Base-by-base conservation (phyloP, 1,140 invertebrate genomes). In the Scylla paramamosain region DNA sequence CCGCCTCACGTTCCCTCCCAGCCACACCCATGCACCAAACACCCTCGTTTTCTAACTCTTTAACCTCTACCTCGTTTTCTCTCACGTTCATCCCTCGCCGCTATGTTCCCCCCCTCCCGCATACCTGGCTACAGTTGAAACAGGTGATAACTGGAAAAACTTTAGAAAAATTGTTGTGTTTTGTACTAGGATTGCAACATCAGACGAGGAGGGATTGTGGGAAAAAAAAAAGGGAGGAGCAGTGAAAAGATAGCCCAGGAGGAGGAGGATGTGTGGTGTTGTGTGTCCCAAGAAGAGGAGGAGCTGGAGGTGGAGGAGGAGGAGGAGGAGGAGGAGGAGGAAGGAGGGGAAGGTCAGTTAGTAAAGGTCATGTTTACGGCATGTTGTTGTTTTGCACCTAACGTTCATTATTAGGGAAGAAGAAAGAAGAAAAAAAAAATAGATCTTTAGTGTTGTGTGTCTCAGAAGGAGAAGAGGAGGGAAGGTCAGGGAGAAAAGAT, bases 261-360 rank as follows among this genome's bases (percentile, higher is more conserved):
- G 67, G 67, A n/a, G 67, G 20, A 77, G 67, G 67, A n/a, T 77
- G 67, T n/a, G 67, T 77, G 67, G 67, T 77, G 67, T 77, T 77
- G 67, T 77, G 67, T 77, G n/a, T 77, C 67, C 20, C 12, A n/a
- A 77, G 67, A 77, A 3, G 20, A n/a, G 67, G 25, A n/a, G 67
- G 20, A 77, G 67, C 7, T 16, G 67, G 67, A 77, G 67, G 67
- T 16, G 67, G 67, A 77, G 67, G 67, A 77, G 67, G 67, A 77
- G 25, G 20, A n/a, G 67, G 67, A 77, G 67, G 87, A 88, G 86
- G 45, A 46, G 25, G 86, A 88, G 86, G 45, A 46, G 25, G 86
- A 20, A 46, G 45, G 86, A 88, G 86, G 45, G 59, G 59, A 67
- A 25, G 59, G 59, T 4, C 14, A 59, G 16, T 2, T 14, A 59